Conservation (phyloP, 2,797 vertebrate genomes). For the Chelmon rostratus region DNA sequence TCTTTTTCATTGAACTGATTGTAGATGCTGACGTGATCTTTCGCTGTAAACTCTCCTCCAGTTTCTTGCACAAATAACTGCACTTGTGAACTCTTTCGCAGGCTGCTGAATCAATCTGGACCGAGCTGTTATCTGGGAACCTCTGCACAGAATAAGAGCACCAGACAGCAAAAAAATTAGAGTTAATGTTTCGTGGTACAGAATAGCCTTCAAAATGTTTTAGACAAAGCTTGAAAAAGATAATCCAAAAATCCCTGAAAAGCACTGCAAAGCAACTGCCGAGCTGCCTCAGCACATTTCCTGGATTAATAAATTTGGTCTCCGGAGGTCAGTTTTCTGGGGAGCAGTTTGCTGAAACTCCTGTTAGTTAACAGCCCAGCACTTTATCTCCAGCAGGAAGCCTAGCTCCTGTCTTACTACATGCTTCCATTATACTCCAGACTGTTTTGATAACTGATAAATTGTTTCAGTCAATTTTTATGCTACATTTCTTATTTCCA, state of each 20-base stretch:
- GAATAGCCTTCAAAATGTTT: conserved; percentile 45
- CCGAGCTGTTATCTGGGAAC: not conserved
- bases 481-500: too few relatives aligned
- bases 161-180: not conserved
- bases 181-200: not conserved
- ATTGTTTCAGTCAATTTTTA: not conserved
- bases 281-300: conserved; percentile 13
- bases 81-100: not conserved
- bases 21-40: not conserved
- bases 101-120: conserved; percentile 7
- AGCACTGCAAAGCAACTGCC: conserved; percentile 16
- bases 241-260: conserved; percentile 49
- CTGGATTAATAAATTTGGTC: conserved; percentile 33
- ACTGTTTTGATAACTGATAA: not conserved
- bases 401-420: not conserved
- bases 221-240: conserved; percentile 32
- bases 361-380: not conserved
- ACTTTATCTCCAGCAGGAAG: not conserved
- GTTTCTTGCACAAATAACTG: not conserved
- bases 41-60: not conserved
- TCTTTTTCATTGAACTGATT: not conserved
- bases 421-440: not conserved
- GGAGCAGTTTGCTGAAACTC: not conserved
- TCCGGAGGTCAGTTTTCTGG: conserved; percentile 34
- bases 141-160: too few relatives aligned